These are phyloP conservation scores for Germaria angustata DNA, from an alignment of 2,888 invertebrate genomes.

Conservation along the genomic window DNA sequence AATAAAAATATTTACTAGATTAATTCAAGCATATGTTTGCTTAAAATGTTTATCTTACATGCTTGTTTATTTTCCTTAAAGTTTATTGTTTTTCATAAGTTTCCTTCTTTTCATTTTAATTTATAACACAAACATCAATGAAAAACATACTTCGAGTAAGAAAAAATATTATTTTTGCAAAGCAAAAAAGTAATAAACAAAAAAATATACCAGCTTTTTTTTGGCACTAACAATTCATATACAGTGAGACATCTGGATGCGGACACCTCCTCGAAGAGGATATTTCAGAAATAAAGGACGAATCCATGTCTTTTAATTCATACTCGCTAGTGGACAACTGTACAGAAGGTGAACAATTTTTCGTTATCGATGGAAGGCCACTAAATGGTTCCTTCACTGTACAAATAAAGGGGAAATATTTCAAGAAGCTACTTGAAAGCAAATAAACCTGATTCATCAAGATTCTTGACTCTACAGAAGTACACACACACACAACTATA, in stretches of 20 bases:
- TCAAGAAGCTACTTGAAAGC: slow-evolving; percentile 2
- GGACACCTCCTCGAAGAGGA: too few species aligned
- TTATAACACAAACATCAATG: slow-evolving; percentile 20
- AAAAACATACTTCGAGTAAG: background rate
- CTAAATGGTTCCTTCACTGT: too few species aligned
- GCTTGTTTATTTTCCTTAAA: slow-evolving; percentile 12
- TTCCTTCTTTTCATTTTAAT: background rate
- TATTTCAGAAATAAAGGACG: too few species aligned
- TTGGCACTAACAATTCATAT: too few species aligned
- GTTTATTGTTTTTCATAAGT: background rate
- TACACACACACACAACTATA: too few species aligned
- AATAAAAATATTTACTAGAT: background rate
- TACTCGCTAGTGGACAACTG: too few species aligned
- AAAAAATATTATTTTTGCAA: slow-evolving; percentile 5
- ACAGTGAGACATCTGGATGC: too few species aligned
- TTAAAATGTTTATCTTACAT: background rate
- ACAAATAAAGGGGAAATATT: background rate
- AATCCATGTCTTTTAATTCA: too few species aligned
- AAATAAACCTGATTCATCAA: slow-evolving; percentile 40
- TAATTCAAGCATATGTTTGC: slow-evolving; percentile 15
- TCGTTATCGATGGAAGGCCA: too few species aligned
- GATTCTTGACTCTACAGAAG: background rate
- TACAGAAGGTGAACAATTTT: too few species aligned
- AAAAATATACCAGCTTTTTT: background rate
- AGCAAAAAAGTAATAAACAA: slow-evolving; percentile 32